Base-by-base conservation (phyloP, 2,113 vertebrate genomes). In the Sebastes schlegelii region DNA sequence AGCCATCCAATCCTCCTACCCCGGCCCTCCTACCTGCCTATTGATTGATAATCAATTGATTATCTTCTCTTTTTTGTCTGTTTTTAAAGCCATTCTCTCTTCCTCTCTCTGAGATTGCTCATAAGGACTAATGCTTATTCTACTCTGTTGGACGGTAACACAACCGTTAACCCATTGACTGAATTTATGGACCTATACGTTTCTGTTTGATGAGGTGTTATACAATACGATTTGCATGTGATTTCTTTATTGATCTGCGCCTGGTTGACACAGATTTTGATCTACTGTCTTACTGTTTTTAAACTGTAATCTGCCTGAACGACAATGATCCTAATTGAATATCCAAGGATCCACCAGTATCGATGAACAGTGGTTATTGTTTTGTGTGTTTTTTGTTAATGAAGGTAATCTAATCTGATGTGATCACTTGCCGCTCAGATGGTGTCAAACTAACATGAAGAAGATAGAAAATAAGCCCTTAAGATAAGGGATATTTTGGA, bases 41-140 rank as follows among this genome's bases (percentile, higher is more conserved):
- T 90, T 88, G 91, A 93, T 91, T 92, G 88, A 92, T 91, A 88
- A 91, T 85, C 82, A 81, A 94, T 94, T 89, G 92, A 95, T 92
- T 84, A 89, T 91, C 64, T 72, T 72, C 57, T 79, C 70, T 89
- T 74, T 87, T 87, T 87, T 87, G 79, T 90, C 77, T 85, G 43
- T 85, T 82, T 91, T 84, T 68, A 83, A 86, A 81, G 42, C 45
- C 46, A 61, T 84, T 79, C 6, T 62, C 63, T 73, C 19, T 40
- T 8, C 42, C 45, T 48, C n/a, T 14, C 54, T 79, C 14, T 10
- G 61, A 60, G 43, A 67, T 13, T 17, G 49, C 62, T 58, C 14
- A 68, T 55, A 52, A 14, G 4, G 45, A 65, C 19, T 60, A 42
- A 2, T 58, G 61, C 69, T 73, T 21, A 40, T 80, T 74, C 34